Evolutionary conservation across 2,888 invertebrate species (phyloP).

Genomic region (Seladonia tumulorum): DNA sequence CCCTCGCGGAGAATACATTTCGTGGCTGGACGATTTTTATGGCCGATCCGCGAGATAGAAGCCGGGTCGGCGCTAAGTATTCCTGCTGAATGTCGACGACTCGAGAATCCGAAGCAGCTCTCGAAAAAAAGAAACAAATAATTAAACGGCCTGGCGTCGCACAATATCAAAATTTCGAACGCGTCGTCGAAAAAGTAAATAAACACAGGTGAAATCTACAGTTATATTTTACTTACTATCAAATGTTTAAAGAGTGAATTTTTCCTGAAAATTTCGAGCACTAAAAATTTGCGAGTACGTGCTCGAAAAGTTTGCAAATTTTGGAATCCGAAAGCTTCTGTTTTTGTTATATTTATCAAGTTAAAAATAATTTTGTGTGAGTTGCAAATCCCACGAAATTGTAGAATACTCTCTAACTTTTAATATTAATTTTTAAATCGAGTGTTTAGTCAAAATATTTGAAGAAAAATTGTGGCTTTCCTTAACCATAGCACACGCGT

Average conservation of each 20-base stretch:
- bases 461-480: background rate
- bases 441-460: background rate
- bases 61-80: slow-evolving; percentile 20
- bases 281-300: no score
- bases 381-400: background rate
- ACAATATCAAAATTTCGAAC: background rate
- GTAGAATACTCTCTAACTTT: no score
- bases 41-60: slow-evolving; percentile 58
- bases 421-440: background rate
- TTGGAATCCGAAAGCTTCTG: background rate
- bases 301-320: background rate
- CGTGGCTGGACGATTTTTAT: slow-evolving; percentile 70
- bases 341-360: no score
- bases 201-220: no score
- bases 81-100: slow-evolving; percentile 18
- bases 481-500: background rate
- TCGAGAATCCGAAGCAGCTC: background rate
- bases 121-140: background rate
- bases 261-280: background rate
- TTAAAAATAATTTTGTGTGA: no score
- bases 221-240: no score
- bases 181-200: background rate
- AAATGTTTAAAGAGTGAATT: no score
- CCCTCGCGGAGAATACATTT: slow-evolving; percentile 62
- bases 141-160: background rate